Percentiles rank a stretch among this genome's conserved stretches.
Evolutionary conservation across 2,113 vertebrate species (phyloP).

Genomic region (Sturnira hondurensis): DNA sequence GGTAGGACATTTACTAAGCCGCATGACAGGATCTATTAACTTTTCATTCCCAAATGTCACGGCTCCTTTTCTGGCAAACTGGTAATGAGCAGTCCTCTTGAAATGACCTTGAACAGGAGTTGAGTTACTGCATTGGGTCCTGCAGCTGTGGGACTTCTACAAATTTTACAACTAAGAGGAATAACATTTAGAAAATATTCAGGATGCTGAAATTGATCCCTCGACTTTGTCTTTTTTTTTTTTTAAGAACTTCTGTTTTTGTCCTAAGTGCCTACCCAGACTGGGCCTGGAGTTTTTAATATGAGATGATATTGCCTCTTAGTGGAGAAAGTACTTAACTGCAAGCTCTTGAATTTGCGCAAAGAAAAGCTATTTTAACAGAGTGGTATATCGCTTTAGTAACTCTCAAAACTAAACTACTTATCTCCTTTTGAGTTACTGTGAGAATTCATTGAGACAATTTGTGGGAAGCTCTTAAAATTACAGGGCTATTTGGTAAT

Average conservation of each 20-base stretch:
- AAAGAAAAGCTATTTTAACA: not conserved
- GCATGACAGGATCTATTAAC: not conserved
- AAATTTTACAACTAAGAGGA: not conserved
- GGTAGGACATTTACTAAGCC: not conserved
- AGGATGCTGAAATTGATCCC: not conserved
- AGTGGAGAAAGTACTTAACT: constrained; percentile 76
- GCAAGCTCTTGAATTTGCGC: constrained; percentile 55
- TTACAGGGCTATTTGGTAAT: not conserved
- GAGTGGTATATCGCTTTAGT: rapidly evolving
- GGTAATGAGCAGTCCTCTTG: not conserved
- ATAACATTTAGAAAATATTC: not conserved
- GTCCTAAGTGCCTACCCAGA: not conserved
- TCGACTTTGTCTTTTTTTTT: not conserved
- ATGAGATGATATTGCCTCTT: constrained; percentile 73
- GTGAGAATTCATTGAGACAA: not conserved
- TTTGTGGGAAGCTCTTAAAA: not conserved
- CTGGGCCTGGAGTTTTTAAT: not conserved
- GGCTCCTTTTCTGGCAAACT: not conserved
- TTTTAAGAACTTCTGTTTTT: not conserved
- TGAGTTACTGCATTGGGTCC: not conserved
- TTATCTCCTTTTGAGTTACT: not conserved
- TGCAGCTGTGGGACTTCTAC: not conserved
- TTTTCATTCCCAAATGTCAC: not conserved
- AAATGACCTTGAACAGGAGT: not conserved
- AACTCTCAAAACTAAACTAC: not conserved